Base-by-base conservation (phyloP, 2,113 vertebrate genomes). In the Poeciliopsis prolifica region DNA sequence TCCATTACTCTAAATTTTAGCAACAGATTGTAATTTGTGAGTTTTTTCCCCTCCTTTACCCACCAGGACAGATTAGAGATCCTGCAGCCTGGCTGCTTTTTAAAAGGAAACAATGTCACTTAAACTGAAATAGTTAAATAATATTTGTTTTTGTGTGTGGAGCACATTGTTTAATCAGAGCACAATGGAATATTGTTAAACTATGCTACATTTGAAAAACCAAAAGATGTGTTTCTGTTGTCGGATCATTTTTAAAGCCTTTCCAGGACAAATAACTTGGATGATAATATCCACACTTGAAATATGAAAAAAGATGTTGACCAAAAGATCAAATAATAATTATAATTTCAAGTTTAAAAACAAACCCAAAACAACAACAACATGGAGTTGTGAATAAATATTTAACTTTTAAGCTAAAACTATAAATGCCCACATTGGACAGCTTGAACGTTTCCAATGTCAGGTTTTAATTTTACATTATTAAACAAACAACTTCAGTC, bases 381-480 rank as follows among this genome's bases (percentile, higher is more conserved):
- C 75, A 28, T 71, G 44, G 40, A 80, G 2, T 65, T 48, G 4
- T 1, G 1, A 74, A 33, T 68, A 82, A n/a, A 33, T 63, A 60
- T 62, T 29, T 75, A 31, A n/a, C 44, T 29, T 0, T 24, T 51
- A 10, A 70, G 63, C 31, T 19, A 24, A 33, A 63, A 73, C 24
- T 24, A 58, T 58, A 58, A 58, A 58, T n/a, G 8, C 24, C 22
- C 24, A 6, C 51, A 58, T 58, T 58, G 51, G n/a, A 30, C 33
- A 51, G 44, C 61, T 42, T 63, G 65, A 63, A 22, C 11, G 33
- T 79, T 77, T 75, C 40, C 28, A 37, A 31, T 73, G 33, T 68
- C 22, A 28, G 22, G 72, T 12, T 68, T 69, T 61, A 29, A 75
- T 83, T 29, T 67, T 77, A 87, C 62, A 81, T 24, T 22, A 29